Base-by-base conservation (phyloP, 2,888 invertebrate genomes). In the Drosophila barbarae region DNA sequence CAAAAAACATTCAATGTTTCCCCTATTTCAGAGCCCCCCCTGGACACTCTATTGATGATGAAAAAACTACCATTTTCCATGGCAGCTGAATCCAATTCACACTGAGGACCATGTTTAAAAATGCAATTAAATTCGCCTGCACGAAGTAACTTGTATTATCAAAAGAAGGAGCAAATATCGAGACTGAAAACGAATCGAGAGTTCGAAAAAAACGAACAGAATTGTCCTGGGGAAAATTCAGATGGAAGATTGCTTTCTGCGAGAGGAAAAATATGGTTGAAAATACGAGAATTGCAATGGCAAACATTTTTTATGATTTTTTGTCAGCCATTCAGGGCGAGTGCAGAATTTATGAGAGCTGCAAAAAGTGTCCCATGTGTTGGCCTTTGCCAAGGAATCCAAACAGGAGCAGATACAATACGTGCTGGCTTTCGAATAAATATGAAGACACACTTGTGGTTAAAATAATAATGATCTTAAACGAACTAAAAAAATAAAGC, bases 321-420 rank as follows among this genome's bases (percentile, higher is more conserved):
- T 60, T 52, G 26, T 32, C 65, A 32, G 26, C 26, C 18, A 36
- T 59, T 69, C 59, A 30, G 66, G 51, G 75, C 21, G 66, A 53
- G 56, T 66, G 58, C 65, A 23, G 38, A 69, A 69, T 58, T 72
- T 77, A 72, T 72, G 72, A 42, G 13, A 41, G 15, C 50, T 39
- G 53, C 52, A 55, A 57, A 67, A 83, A 65, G 44, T 38, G 44
- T 55, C 42, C 70, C 83, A 72, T 75, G 60, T 80, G 77, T 57
- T 64, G 58, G 74, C 65, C 51, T 58, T 50, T 54, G 46, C 70
- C 52, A 55, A 57, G 32, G 60, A 66, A 44, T 34, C 54, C 57
- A 9, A 21, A 35, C 30, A 13, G 10, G 21, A 63, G 36, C 28
- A 49, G 34, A 35, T 44, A 34, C 36, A 18, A 44, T 15, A 63